A percentile compares a stretch with the other conserved stretches of the same genome.
Evolutionary conservation across 2,797 vertebrate species (phyloP).

Genomic region (Pseudotriccus pelzelni): DNA sequence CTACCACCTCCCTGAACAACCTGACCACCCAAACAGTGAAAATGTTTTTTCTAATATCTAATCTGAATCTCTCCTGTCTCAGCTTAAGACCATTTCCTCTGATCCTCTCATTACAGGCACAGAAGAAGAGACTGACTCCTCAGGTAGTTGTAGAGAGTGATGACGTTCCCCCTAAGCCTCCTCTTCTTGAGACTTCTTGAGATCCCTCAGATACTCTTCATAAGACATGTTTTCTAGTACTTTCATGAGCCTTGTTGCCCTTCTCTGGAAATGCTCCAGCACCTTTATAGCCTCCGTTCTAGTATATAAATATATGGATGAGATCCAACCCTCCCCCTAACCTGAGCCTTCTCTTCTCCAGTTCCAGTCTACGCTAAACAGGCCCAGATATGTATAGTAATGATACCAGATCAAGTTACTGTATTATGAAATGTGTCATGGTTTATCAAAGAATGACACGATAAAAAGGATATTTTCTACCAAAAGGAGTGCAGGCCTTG

Average conservation of each 20-base stretch:
- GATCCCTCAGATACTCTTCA: not conserved
- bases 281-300: not conserved
- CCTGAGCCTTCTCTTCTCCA: not conserved
- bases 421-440: not conserved
- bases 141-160: accelerated
- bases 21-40: not conserved
- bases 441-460: not conserved
- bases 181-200: not conserved
- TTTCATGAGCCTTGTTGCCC: not conserved
- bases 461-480: not conserved
- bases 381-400: not conserved
- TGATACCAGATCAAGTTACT: not conserved
- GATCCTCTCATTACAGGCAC: not conserved
- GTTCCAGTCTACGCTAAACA: not conserved
- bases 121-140: accelerated
- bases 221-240: not conserved
- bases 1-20: accelerated
- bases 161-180: not conserved
- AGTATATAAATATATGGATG: not conserved
- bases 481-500: not conserved
- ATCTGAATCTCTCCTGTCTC: not conserved
- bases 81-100: not conserved
- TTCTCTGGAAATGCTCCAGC: not conserved
- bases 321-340: not conserved
- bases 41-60: not conserved